Conservation (phyloP, 2,888 invertebrate genomes). For the Polietes domitor region DNA sequence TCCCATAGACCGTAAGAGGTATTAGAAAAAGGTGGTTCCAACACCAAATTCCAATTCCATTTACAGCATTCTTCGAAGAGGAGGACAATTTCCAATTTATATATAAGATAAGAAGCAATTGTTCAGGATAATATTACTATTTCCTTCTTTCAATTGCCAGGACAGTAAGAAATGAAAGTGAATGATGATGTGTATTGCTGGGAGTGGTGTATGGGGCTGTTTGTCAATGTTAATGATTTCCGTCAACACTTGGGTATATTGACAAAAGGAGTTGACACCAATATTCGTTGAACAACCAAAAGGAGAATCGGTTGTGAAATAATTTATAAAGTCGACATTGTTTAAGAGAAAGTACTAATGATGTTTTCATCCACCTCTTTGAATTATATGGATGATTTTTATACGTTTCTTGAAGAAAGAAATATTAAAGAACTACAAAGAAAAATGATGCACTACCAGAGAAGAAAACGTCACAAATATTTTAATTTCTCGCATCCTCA, state of each 20-base stretch:
- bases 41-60: neutral
- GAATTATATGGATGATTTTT: too few relatives aligned
- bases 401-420: too few relatives aligned
- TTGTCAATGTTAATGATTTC: neutral
- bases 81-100: neutral
- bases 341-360: too few relatives aligned
- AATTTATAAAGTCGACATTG: too few relatives aligned
- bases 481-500: too few relatives aligned
- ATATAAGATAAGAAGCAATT: neutral
- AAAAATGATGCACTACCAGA: too few relatives aligned
- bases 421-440: too few relatives aligned
- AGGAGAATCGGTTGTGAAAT: too few relatives aligned
- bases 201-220: neutral
- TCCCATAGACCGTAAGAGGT: slow-evolving; percentile 9
- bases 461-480: too few relatives aligned
- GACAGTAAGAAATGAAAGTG: neutral
- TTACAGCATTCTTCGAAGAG: slow-evolving; percentile 43
- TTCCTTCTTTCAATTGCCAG: neutral
- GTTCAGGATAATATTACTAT: neutral
- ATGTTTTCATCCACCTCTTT: too few relatives aligned
- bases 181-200: neutral
- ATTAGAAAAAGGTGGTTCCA: slow-evolving; percentile 5
- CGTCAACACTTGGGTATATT: neutral
- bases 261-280: neutral
- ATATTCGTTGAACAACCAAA: neutral